Evolutionary conservation across 2,797 vertebrate genomes (phyloP).

Genomic region (Eleutherodactylus coqui): DNA sequence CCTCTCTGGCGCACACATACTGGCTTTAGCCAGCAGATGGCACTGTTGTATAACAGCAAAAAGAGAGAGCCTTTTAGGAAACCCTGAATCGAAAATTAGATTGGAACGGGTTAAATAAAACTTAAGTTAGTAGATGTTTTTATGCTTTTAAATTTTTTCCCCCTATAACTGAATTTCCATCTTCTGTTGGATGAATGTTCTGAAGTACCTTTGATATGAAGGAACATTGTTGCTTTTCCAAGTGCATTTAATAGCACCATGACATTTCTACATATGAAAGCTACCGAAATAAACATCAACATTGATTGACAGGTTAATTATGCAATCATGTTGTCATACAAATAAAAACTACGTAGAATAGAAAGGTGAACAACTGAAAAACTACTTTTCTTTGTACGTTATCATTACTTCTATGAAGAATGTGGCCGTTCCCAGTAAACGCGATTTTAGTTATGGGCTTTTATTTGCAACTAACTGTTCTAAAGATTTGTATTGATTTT

Average conservation of each 20-base stretch:
- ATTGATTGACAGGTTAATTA: conserved; percentile 12
- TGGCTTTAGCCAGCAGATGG: no score
- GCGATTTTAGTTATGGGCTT: not conserved
- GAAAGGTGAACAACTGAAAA: not conserved
- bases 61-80: no score
- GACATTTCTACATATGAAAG: not conserved
- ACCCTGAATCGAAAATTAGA: no score
- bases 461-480: not conserved
- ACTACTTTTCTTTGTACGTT: not conserved
- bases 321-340: conserved; percentile 13
- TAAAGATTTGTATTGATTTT: not conserved
- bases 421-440: not conserved
- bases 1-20: no score
- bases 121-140: not conserved
- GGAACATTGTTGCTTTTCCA: not conserved
- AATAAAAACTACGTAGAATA: not conserved
- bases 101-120: not conserved
- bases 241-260: not conserved
- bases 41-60: no score
- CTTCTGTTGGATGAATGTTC: not conserved
- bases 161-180: not conserved
- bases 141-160: not conserved
- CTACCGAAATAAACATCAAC: not conserved
- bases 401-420: not conserved
- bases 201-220: not conserved